Conservation (phyloP, 2,888 invertebrate species). For the Patella depressa region DNA sequence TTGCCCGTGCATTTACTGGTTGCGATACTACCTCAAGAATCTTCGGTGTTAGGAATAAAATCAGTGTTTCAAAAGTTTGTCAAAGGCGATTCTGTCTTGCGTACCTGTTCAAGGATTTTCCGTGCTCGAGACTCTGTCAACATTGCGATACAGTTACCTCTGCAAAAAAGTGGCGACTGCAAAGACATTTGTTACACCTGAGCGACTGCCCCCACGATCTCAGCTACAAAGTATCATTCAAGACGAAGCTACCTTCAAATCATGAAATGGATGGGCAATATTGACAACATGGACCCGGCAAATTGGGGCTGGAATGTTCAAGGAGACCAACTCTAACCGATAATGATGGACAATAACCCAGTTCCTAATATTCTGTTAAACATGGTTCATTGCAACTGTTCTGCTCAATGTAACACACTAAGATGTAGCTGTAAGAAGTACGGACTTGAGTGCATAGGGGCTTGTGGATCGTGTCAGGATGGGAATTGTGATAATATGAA, state of each 20-base stretch:
- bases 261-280: neutral
- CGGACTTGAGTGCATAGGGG: neutral
- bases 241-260: neutral
- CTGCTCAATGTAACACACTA: neutral
- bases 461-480: neutral
- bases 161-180: too few species aligned
- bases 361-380: neutral
- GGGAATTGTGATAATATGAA: too few species aligned
- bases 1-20: conserved; percentile 31
- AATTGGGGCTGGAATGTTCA: neutral
- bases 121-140: neutral
- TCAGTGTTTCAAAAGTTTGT: conserved; percentile 19
- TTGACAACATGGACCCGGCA: neutral
- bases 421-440: neutral
- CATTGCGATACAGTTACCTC: conserved; percentile 17
- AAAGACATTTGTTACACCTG: neutral
- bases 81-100: conserved; percentile 1
- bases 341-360: neutral
- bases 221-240: neutral
- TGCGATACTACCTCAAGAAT: conserved; percentile 38
- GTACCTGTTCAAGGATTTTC: neutral
- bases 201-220: neutral
- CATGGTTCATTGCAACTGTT: neutral
- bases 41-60: conserved; percentile 30
- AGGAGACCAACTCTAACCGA: neutral